Evolutionary conservation across 2,113 vertebrate species (phyloP).

Genomic region (Trematomus loennbergii): DNA sequence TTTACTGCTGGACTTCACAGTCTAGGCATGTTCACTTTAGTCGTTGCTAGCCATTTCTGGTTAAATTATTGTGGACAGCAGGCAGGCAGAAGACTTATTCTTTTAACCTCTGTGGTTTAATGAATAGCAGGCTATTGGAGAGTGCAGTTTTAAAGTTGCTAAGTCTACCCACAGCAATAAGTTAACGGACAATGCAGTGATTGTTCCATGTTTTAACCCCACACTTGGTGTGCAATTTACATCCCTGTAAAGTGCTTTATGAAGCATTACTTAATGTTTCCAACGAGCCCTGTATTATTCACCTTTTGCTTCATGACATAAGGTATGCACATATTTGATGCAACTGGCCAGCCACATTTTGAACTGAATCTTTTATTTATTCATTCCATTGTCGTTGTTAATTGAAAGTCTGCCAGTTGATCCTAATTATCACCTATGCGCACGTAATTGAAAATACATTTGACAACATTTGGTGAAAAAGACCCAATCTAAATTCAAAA

Average conservation of each 20-base stretch:
- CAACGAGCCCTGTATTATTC: background rate
- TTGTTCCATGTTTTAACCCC: background rate
- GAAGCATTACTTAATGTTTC: background rate
- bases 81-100: background rate
- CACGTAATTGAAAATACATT: too few relatives aligned
- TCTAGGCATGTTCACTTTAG: background rate
- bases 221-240: background rate
- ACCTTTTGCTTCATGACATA: too few relatives aligned
- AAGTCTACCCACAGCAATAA: background rate
- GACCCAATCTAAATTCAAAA: too few relatives aligned
- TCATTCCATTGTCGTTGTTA: too few relatives aligned
- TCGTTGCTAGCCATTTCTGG: background rate
- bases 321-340: background rate
- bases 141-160: background rate
- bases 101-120: background rate
- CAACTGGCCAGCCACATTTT: background rate
- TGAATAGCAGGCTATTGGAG: background rate
- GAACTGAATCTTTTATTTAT: too few relatives aligned
- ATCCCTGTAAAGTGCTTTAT: background rate
- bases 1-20: conserved; percentile 12
- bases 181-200: background rate
- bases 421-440: too few relatives aligned
- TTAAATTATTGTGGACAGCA: background rate
- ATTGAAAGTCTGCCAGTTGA: too few relatives aligned
- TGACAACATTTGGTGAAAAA: too few relatives aligned